Evolutionary conservation across 2,113 vertebrate genomes (phyloP), one percentile per base, ranked within the genome.

Genomic region (Tonatia bakeri): DNA sequence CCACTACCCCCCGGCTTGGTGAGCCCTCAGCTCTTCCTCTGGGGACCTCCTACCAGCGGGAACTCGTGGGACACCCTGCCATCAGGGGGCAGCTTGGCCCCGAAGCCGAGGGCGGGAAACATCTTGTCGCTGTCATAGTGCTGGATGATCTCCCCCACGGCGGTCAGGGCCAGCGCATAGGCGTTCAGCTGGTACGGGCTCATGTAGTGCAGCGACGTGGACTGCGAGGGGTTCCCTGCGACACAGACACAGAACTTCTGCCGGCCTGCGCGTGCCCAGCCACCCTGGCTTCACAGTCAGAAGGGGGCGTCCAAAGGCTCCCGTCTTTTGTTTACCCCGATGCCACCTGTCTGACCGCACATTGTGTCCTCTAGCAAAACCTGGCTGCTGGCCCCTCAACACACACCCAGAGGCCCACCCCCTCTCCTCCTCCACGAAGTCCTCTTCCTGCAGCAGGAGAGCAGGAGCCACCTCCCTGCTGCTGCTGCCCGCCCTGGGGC

Each of bases 71-170:
- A 99, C 89, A 99, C 99, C 1, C 98, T 98, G 45, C 99, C 99
- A 1, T 99, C 99, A 0, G 99, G 99, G 0, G 99, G 99, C 87
- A 99, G 98, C 96, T 99, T 99, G 98, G 99, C 99, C 6, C 99
- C 99, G 3, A 99, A 99, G 54, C 99, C 99, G 6, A 99, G 98
- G 26, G 99, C 99, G 0, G 99, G 99, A 95, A 99, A 99, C 99
- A 99, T 99, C 98, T 99, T 99, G 98, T 99, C 99, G 5, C 99
- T 99, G 99, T 99, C 99, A 0, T 99, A 99, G 98, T 99, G 99
- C 98, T 99, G 99, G 97, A 99, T 99, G 98, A 99, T 99, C 98
- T 99, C 99, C 0, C 99, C 99, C 0, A 99, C 99, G 0, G 99
- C 99, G 17, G 99, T 99, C 96, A 99, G 98, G 0, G 99, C 99